phyloP scores from a whole-genome alignment of 23 tunicate genomes.

The Aplidium turbinatum region DNA sequence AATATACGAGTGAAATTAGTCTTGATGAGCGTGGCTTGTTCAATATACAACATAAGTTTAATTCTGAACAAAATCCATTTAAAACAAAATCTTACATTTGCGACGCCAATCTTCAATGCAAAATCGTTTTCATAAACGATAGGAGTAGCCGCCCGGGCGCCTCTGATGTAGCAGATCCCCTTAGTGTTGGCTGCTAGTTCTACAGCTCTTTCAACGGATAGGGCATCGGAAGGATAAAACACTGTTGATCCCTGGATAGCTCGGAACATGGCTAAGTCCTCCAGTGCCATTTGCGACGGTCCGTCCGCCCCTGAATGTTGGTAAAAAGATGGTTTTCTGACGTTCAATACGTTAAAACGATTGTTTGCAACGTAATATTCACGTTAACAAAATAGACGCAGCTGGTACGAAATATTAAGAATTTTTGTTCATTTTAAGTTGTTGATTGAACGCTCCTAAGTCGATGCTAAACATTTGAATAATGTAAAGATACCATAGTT shows the following conservation, averaged over 20 bases:
- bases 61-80: too few species aligned
- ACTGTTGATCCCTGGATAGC: constrained; percentile 83
- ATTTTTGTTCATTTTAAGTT: too few species aligned
- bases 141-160: constrained; percentile 74
- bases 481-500: background rate
- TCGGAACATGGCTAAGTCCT: constrained; percentile 94
- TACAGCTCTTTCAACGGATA: constrained; percentile 80
- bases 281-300: constrained; percentile 98
- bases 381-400: too few species aligned
- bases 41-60: too few species aligned
- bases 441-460: too few species aligned
- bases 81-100: too few species aligned
- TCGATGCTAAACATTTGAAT: background rate
- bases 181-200: constrained; percentile 95
- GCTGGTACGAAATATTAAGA: too few species aligned
- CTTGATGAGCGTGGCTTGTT: too few species aligned
- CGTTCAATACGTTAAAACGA: constrained; percentile 6
- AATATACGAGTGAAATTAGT: too few species aligned
- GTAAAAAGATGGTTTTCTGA: background rate
- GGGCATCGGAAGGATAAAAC: constrained; percentile 92
- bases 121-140: constrained; percentile 60
- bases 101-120: constrained; percentile 67
- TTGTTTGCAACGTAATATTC: too few species aligned
- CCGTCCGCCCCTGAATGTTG: constrained; percentile 96
- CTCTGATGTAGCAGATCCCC: constrained; percentile 91